phyloP scores from a whole-genome alignment of 2,888 invertebrate species.

The Urechis unicinctus region DNA sequence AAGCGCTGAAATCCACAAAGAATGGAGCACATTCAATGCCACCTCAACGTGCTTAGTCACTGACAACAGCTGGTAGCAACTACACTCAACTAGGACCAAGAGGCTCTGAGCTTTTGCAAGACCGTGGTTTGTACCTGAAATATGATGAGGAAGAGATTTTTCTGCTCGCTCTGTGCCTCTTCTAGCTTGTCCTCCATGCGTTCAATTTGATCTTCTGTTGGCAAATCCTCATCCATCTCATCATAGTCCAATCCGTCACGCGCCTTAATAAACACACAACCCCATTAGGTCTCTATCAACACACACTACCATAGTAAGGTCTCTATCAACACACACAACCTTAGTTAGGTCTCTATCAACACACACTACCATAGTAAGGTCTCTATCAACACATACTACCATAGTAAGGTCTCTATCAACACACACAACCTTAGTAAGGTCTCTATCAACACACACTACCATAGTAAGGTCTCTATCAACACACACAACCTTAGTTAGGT shows the following conservation, averaged over 20 bases:
- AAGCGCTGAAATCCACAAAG: slow-evolving; percentile 63
- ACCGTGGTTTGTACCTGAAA: slow-evolving; percentile 64
- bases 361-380: too few relatives aligned
- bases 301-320: too few relatives aligned
- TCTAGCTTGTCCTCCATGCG: slow-evolving; percentile 93
- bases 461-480: too few relatives aligned
- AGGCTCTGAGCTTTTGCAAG: neutral
- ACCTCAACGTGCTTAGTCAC: neutral
- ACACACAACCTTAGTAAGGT: too few relatives aligned
- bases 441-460: too few relatives aligned
- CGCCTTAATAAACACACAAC: slow-evolving; percentile 7
- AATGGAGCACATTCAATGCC: slow-evolving; percentile 1
- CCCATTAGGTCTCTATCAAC: too few relatives aligned
- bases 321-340: too few relatives aligned
- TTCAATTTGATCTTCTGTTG: slow-evolving; percentile 80
- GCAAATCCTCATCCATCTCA: slow-evolving; percentile 53
- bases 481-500: too few relatives aligned
- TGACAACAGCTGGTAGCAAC: neutral
- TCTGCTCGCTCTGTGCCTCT: slow-evolving; percentile 91
- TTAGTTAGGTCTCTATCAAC: too few relatives aligned
- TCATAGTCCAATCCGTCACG: slow-evolving; percentile 24
- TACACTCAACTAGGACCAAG: neutral
- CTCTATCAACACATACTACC: too few relatives aligned
- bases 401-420: too few relatives aligned
- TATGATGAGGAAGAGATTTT: slow-evolving; percentile 91